Percentiles rank a stretch among this genome's conserved stretches.
Conservation (phyloP, 2,888 invertebrate genomes). For the Eilema depressum region DNA sequence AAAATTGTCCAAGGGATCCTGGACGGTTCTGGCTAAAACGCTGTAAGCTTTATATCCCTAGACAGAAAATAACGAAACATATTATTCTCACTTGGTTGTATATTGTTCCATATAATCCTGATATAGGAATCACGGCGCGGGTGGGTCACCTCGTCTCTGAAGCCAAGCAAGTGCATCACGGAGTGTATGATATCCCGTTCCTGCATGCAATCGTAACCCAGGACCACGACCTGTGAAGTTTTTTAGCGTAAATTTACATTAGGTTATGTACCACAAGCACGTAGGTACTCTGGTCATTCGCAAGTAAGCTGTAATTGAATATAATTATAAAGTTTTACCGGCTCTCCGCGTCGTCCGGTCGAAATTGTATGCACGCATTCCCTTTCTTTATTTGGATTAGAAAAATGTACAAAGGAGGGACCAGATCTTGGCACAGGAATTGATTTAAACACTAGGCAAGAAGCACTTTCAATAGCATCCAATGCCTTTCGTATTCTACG, state of each 20-base stretch:
- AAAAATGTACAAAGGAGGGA: constrained; percentile 63
- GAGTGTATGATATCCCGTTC: constrained; percentile 64
- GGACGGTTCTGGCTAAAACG: no score
- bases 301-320: neutral
- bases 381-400: constrained; percentile 59
- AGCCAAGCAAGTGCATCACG: constrained; percentile 71
- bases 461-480: constrained; percentile 58
- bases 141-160: constrained; percentile 73
- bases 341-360: constrained; percentile 48
- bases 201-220: constrained; percentile 73
- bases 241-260: neutral
- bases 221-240: constrained; percentile 56
- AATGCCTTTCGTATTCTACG: constrained; percentile 57
- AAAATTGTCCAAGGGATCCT: no score
- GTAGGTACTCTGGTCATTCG: neutral
- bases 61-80: neutral
- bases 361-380: constrained; percentile 64
- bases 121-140: constrained; percentile 72
- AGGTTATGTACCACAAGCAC: neutral
- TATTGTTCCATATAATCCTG: constrained; percentile 72
- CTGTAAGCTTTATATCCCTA: no score
- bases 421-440: constrained; percentile 19
- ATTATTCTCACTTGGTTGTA: constrained; percentile 70
- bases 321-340: constrained; percentile 56
- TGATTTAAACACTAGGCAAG: constrained; percentile 66